A percentile compares a stretch with the other conserved stretches of the same genome.
Evolutionary conservation across 1,140 invertebrate genomes (phyloP).

Genomic region (Pantala flavescens): DNA sequence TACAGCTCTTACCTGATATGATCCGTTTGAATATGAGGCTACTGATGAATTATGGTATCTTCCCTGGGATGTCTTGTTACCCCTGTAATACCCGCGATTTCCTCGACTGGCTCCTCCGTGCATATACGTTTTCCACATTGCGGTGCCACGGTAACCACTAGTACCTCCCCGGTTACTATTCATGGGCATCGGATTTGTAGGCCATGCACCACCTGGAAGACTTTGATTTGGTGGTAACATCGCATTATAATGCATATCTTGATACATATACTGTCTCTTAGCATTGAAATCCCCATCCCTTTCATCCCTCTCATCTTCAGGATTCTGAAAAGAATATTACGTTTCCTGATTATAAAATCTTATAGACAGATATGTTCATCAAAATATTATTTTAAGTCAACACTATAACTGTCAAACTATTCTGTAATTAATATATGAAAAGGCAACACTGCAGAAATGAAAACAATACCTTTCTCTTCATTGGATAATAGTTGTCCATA

Average conservation of each 20-base stretch:
- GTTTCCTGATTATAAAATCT: too few relatives aligned
- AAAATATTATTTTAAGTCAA: background rate
- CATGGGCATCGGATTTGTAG: background rate
- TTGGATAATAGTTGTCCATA: background rate
- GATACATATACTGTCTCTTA: background rate
- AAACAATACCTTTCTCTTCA: slow-evolving; percentile 7
- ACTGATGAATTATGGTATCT: background rate
- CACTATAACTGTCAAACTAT: background rate
- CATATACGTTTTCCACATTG: background rate
- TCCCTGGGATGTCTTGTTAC: background rate
- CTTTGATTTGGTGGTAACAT: background rate
- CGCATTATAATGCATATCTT: background rate
- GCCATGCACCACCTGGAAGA: background rate
- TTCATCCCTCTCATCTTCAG: too few relatives aligned
- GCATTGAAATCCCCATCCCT: background rate
- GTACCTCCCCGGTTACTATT: background rate
- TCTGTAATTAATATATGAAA: background rate
- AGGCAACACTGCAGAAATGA: too few relatives aligned
- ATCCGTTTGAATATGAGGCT: background rate
- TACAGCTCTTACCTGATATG: background rate
- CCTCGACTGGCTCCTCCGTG: background rate
- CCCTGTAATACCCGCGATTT: background rate
- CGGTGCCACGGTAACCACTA: background rate
- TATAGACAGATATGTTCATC: background rate
- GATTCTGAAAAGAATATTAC: too few relatives aligned